These are phyloP conservation scores for Agrotis puta DNA, from an alignment of 2,888 invertebrate species.

Conservation along the genomic window DNA sequence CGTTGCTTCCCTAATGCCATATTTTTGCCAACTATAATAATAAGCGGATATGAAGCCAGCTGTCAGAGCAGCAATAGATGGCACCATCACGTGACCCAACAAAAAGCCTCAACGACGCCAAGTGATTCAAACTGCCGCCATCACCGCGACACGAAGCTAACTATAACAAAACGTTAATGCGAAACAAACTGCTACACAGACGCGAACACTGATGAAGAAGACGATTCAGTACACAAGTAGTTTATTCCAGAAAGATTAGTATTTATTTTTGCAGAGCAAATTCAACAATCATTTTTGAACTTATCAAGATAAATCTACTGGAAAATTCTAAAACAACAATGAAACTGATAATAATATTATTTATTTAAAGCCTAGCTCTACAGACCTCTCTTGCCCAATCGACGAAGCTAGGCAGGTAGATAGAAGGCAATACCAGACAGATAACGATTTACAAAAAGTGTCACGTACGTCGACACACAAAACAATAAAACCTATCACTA, in stretches of 20 bases:
- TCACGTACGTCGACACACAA: conserved; percentile 17
- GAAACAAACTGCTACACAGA: conserved; percentile 21
- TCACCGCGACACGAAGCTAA: not conserved
- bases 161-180: conserved; percentile 26
- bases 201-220: not conserved
- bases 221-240: conserved; percentile 6
- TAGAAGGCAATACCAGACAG: conserved; percentile 8
- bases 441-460: conserved; percentile 19
- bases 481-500: not conserved
- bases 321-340: not conserved
- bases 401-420: not conserved
- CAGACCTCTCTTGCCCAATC: not conserved
- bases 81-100: conserved; percentile 48
- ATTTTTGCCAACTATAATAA: conserved; percentile 6
- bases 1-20: not conserved
- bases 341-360: too few species aligned
- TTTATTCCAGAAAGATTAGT: not conserved
- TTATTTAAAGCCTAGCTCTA: not conserved
- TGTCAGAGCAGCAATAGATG: conserved; percentile 39
- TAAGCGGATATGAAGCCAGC: not conserved
- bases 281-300: too few species aligned
- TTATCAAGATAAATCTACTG: too few species aligned
- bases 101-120: conserved; percentile 29
- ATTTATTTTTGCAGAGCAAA: not conserved
- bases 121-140: conserved; percentile 13